Base-by-base conservation (phyloP, 2,113 vertebrate genomes). In the Nycticryphes semicollaris region DNA sequence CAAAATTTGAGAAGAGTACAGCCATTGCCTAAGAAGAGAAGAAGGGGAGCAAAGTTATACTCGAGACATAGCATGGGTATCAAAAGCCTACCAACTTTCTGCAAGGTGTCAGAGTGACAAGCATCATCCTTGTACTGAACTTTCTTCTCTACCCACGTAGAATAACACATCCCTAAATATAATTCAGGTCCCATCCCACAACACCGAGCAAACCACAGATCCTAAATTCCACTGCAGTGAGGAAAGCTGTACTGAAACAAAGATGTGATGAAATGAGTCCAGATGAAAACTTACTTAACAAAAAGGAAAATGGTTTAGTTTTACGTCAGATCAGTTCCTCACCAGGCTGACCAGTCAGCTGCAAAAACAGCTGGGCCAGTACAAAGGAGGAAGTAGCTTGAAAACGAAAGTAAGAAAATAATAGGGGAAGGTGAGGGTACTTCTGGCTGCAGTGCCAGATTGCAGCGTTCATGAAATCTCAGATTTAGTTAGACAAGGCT, bases 1-100 rank as follows among this genome's bases (percentile, higher is more conserved):
- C 99, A 98, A 99, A 99, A 98, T 99, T 99, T 96, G 99, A 99
- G 97, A 99, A 99, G 86, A 99, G 97, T 75, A 99, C 99, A 64
- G 99, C 99, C 99, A 99, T 99, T 88, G 99, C 99, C 99, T 99
- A 98, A 87, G 96, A 98, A 96, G 86, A 97, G 43, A 98, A 77
- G 95, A 63, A 81, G 84, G 90, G 33, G 37, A 89, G 91, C 62
- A 96, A 89, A 81, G 30, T 97, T 96, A 97, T 48, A 96, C 51
- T 70, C 43, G 50, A 96, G 79, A 94, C 69, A 93, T n/a, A 85
- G 62, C 4, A 22, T 16, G 51, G 83, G 78, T 74, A 92, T 91
- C 43, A 90, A 75, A 96, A 92, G 82, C 41, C 69, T 90, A 84
- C 48, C 24, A 33, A 56, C 30, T 56, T 63, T 93, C 77, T 90